These are phyloP conservation scores for Trissolcus brochymenae DNA, from an alignment of 2,888 invertebrate species.

Conservation along the genomic window DNA sequence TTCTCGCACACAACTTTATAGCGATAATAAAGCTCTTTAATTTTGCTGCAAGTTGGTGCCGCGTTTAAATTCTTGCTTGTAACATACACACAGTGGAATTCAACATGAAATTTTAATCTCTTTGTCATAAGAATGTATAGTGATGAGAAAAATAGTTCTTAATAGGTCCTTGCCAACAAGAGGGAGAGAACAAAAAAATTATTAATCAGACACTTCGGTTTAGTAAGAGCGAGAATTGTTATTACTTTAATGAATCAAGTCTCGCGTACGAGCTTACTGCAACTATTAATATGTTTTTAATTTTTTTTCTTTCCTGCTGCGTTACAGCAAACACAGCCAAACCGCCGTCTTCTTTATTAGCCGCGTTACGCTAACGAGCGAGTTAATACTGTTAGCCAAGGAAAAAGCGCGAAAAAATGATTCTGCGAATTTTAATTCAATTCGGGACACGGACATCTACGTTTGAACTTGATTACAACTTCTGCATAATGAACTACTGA, in stretches of 20 bases:
- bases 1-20: conserved; percentile 17
- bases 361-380: conserved; percentile 14
- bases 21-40: conserved; percentile 39
- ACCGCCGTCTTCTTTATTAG: conserved; percentile 15
- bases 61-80: conserved; percentile 28
- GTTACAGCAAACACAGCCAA: conserved; percentile 13
- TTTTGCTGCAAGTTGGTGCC: conserved; percentile 19
- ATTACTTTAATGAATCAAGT: conserved; percentile 40
- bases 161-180: too few species aligned
- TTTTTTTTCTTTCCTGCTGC: conserved; percentile 3
- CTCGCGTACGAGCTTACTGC: conserved; percentile 22
- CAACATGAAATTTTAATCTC: conserved; percentile 19
- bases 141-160: conserved; percentile 32
- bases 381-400: conserved; percentile 12
- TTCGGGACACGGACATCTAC: conserved; percentile 3
- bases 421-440: conserved; percentile 5
- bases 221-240: conserved; percentile 28
- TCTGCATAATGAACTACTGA: conserved; percentile 2
- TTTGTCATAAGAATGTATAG: conserved; percentile 13
- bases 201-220: conserved; percentile 40
- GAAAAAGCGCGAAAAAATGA: conserved; percentile 4
- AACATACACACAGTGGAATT: conserved; percentile 16
- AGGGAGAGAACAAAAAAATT: conserved; percentile 6
- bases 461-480: conserved; percentile 4
- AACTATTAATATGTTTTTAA: conserved; percentile 38